Percentiles rank a stretch among this genome's conserved stretches.
phyloP scores from a whole-genome alignment of 2,797 vertebrate genomes.

The Xerus rutilus region DNA sequence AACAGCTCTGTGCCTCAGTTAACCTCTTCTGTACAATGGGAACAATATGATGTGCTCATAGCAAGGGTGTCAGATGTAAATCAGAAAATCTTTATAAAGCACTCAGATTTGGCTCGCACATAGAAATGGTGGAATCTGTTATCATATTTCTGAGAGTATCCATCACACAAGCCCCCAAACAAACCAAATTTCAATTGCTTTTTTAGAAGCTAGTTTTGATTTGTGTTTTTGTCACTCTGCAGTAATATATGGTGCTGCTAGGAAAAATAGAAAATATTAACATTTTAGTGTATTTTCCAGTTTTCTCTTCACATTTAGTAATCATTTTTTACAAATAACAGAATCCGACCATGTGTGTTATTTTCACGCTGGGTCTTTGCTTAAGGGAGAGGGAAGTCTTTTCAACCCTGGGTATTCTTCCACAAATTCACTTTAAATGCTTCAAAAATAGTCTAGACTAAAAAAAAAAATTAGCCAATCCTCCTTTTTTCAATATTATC shows the following conservation, averaged over 20 bases:
- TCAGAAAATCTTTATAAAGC: background rate
- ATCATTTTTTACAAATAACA: slow-evolving; percentile 36
- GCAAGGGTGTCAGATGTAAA: background rate
- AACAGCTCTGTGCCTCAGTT: slow-evolving; percentile 8
- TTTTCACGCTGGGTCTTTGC: background rate
- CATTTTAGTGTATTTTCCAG: slow-evolving; percentile 7
- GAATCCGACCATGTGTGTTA: background rate
- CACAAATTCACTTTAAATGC: slow-evolving; percentile 31
- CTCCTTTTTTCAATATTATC: background rate
- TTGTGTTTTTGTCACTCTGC: slow-evolving; percentile 49
- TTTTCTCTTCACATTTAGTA: background rate
- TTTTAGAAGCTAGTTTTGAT: slow-evolving; percentile 4
- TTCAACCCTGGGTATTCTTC: slow-evolving; percentile 34
- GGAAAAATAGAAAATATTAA: slow-evolving; percentile 26
- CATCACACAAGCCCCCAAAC: background rate
- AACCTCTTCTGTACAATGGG: background rate
- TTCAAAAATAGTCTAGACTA: slow-evolving; percentile 35
- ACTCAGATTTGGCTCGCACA: background rate
- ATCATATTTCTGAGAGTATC: background rate
- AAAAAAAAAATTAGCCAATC: background rate
- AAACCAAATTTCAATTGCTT: background rate
- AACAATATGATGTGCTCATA: background rate
- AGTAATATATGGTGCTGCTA: background rate
- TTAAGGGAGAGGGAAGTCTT: background rate
- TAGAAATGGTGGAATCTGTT: background rate